Evolutionary conservation across 2,113 vertebrate genomes (phyloP), one percentile per base, ranked within the genome.

Genomic region (Telmatochromis sp.): DNA sequence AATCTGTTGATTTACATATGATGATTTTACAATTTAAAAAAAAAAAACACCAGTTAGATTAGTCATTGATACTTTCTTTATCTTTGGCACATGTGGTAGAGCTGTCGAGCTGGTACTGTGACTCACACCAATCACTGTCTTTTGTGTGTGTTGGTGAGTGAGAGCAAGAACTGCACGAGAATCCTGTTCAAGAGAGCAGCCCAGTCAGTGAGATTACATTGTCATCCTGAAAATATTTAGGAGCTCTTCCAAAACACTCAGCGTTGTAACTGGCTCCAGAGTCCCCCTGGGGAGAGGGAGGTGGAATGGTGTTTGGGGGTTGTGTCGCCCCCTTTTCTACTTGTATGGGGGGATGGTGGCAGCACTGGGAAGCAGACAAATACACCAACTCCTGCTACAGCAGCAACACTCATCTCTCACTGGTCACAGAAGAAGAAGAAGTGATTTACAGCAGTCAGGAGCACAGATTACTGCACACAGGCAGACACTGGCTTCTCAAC

Each of bases 161-260:
- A 90, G 85, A 28, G 60, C 4, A 45, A 91, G 82, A 89, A 90
- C 84, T 80, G 93, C 91, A 93, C 82, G 85, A 95, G 94, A 94
- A 96, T 92, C 89, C 83, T 90, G 88, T 91, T 91, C 26, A 84
- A 78, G 85, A 87, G 90, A 89, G 92, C 92, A 51, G 93, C 93
- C 71, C 80, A 91, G 95, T 95, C 95, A 89, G 95, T 95, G 92
- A 91, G 93, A 96, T 95, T 95, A 93, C 94, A 93, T 89, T 94
- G 93, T 96, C 95, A 96, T 95, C 94, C 88, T 92, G 89, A 95
- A 97, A 96, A 95, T 96, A 96, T 97, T 95, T 92, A 92, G 95
- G 95, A 95, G 87, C 86, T 91, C 91, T 95, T 97, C 96, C 96
- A 97, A 96, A 94, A 95, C 91, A 93, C 94, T 95, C 90, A 92